A percentile compares a stretch with the other conserved stretches of the same genome.
Conservation (phyloP, 2,797 vertebrate species). For the Malacoraja senta region DNA sequence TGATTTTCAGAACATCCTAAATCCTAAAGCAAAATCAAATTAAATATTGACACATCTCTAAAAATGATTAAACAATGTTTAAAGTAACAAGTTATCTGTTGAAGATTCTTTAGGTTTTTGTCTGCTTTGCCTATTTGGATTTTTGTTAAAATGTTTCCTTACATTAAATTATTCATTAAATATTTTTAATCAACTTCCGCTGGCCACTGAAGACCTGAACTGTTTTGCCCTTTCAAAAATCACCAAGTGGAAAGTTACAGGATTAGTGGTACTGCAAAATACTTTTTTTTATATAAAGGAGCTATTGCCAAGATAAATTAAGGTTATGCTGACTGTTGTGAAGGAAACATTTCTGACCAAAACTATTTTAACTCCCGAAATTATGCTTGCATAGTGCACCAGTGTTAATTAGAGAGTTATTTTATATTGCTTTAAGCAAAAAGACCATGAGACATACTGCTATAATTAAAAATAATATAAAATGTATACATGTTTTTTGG, state of each 20-base stretch:
- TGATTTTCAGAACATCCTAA: slow-evolving; percentile 81
- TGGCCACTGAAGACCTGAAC: neutral
- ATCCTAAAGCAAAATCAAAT: slow-evolving; percentile 60
- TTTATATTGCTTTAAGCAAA: neutral
- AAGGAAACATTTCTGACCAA: neutral
- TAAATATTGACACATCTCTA: neutral
- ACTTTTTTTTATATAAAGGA: neutral
- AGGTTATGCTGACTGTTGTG: neutral
- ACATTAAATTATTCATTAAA: neutral
- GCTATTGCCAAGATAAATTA: slow-evolving; percentile 14
- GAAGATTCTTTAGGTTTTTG: neutral
- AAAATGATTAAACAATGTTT: slow-evolving; percentile 15
- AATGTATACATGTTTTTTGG: no score
- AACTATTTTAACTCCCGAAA: neutral
- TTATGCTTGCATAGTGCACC: neutral
- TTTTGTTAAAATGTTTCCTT: neutral
- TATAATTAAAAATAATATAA: neutral
- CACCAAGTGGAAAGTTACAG: slow-evolving; percentile 30
- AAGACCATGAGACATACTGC: neutral
- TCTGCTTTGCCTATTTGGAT: neutral
- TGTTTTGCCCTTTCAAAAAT: neutral
- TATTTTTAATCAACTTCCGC: neutral
- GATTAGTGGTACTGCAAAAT: neutral
- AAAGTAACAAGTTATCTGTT: neutral
- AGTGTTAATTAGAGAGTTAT: neutral